Percentiles rank a stretch among this genome's conserved stretches.
These are phyloP conservation scores for Montipora capitata DNA, from an alignment of 92 coral and sea anemone species.

Conservation along the genomic window DNA sequence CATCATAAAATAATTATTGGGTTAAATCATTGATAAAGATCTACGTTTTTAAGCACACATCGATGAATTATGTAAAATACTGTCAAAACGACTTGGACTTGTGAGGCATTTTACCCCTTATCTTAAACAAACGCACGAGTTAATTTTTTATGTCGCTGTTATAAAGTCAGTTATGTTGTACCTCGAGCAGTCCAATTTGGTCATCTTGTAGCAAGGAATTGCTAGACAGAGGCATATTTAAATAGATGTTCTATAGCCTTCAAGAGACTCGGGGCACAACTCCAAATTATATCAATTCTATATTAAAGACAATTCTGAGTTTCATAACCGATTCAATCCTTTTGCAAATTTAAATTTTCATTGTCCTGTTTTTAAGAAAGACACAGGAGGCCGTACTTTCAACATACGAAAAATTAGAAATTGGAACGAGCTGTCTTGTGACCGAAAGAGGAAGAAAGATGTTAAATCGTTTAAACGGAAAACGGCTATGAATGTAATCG, in stretches of 20 bases:
- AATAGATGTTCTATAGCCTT: not conserved
- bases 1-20: no score
- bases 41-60: no score
- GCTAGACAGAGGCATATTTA: slow-evolving; percentile 23
- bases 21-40: no score
- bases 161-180: slow-evolving; percentile 32
- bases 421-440: not conserved
- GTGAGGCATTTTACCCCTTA: no score
- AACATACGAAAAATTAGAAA: slow-evolving; percentile 2
- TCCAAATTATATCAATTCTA: slow-evolving; percentile 10
- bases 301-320: slow-evolving; percentile 9
- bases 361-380: slow-evolving; percentile 18
- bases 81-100: no score
- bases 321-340: slow-evolving; percentile 16
- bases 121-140: slow-evolving; percentile 14
- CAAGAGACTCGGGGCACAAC: slow-evolving; percentile 6
- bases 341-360: slow-evolving; percentile 3
- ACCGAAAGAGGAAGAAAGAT: not conserved
- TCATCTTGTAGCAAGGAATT: slow-evolving; percentile 25
- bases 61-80: no score
- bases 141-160: slow-evolving; percentile 14
- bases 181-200: slow-evolving; percentile 32
- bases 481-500: not conserved
- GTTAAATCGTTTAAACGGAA: not conserved
- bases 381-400: slow-evolving; percentile 20